phyloP scores from a whole-genome alignment of 2,113 vertebrate species.

The Vidua macroura region DNA sequence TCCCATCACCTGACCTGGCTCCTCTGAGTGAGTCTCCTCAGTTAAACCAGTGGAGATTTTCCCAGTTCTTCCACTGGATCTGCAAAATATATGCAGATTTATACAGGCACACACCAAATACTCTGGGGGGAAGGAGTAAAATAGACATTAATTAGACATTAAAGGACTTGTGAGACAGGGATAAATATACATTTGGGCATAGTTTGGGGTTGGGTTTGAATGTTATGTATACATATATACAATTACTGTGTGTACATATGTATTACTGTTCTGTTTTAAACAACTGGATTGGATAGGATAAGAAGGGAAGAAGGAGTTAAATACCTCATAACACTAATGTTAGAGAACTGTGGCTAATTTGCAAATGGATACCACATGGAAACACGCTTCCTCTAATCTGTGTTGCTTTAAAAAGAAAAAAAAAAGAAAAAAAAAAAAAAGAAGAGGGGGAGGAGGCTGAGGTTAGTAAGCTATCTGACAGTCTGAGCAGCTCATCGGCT shows the following conservation, averaged over 20 bases:
- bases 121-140: slow-evolving; percentile 41
- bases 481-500: slow-evolving; percentile 32
- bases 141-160: slow-evolving; percentile 66
- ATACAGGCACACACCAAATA: slow-evolving; percentile 44
- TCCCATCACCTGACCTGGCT: background rate
- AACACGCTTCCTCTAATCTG: slow-evolving; percentile 10
- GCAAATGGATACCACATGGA: slow-evolving; percentile 32
- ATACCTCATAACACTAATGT: background rate
- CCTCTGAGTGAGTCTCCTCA: background rate
- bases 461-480: slow-evolving; percentile 37
- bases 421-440: background rate
- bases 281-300: background rate
- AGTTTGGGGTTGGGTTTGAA: background rate
- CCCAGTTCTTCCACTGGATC: slow-evolving; percentile 19
- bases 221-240: background rate
- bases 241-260: background rate
- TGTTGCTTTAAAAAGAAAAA: slow-evolving; percentile 4
- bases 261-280: background rate
- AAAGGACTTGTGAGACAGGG: slow-evolving; percentile 46
- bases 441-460: background rate
- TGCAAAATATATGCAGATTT: slow-evolving; percentile 69
- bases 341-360: slow-evolving; percentile 32
- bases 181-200: slow-evolving; percentile 12
- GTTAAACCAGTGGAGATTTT: background rate
- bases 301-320: background rate